Evolutionary conservation across 1,140 invertebrate genomes (phyloP), one percentile per base, ranked within the genome.

Genomic region (Triops longicaudatus): DNA sequence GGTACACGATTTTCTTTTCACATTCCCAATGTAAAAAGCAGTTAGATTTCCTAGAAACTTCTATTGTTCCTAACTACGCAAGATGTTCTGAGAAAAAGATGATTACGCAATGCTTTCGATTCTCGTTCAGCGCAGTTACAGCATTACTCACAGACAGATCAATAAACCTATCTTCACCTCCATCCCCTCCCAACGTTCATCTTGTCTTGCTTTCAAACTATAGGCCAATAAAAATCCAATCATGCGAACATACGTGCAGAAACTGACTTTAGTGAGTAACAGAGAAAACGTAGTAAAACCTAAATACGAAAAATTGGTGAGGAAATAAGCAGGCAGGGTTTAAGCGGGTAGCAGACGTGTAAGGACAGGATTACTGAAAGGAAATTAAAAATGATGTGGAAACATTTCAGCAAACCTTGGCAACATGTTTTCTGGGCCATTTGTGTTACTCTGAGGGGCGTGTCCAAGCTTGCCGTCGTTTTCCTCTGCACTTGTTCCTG

Each of bases 361-460:
- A 22, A 22, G 22, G 22, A 63, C 5, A 22, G 5, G 22, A 17
- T n/a, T n/a, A 63, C 43, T 6, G 50, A 14, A 17, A n/a, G 50
- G 50, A 22, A 63, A 63, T n/a, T 22, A 63, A 63, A 63, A 63
- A 37, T 37, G 50, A 63, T 63, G 50, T 63, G 50, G 50, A 63
- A 63, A 22, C 31, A 37, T 37, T 37, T 17, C 50, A 63, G 50
- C 50, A 63, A 63, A 63, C 50, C 50, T 63, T 63, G 50, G 50
- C 50, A 63, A 63, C 50, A 63, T 63, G 50, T 63, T 63, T 63
- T 63, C 50, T 37, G 31, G 31, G 50, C 50, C 50, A 63, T 63
- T 63, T 63, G 50, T 63, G 50, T 63, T 9, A 63, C 14, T 63
- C 17, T 63, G 50, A 22, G 50, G 50, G n/a, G 50, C 50, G 50